Evolutionary conservation across 2,797 vertebrate species (phyloP), one percentile per base, ranked within the genome.

Genomic region (Vipera latastei): DNA sequence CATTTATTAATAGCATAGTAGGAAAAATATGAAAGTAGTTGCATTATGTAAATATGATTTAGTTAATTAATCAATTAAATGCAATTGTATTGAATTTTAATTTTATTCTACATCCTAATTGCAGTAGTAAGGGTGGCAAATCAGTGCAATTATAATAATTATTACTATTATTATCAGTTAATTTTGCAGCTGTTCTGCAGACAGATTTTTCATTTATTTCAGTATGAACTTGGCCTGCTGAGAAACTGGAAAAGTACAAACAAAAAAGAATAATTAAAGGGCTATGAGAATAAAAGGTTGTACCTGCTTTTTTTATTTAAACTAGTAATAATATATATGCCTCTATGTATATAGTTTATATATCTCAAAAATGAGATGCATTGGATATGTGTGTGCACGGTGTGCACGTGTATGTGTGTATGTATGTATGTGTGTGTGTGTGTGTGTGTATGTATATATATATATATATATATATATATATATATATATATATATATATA

Each of bases 241-340:
- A 95, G 20, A 13, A 91, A 28, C 5, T 93, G 38, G 56, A 93
- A 93, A 93, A 89, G 90, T 83, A 8, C 88, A 95, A 59, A 38
- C 59, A 91, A 22, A 56, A 94, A 69, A 59, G 28, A 60, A 6
- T 95, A 96, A 63, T 38, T 89, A 91, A 90, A 53, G 16, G n/a
- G 5, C 8, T 44, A 91, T 56, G 59, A 61, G 90, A 51, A 69
- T 51, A 87, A 93, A 88, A 61, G 51, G 13, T 56, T 11, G 25
- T 59, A 63, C 57, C n/a, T 69, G 20, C 26, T 0, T 55, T 12
- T 89, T 18, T 73, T 94, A 69, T 57, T 94, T 18, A 89, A 88
- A 57, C 0, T 89, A 11, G 78, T 94, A 93, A 93, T 51, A 90
- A 87, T 28, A 89, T 22, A 91, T 0, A 5, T 56, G 57, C 55